A percentile compares a stretch with the other conserved stretches of the same genome.
phyloP scores from a whole-genome alignment of 2,797 vertebrate species.

The Distichodus sexfasciatus region DNA sequence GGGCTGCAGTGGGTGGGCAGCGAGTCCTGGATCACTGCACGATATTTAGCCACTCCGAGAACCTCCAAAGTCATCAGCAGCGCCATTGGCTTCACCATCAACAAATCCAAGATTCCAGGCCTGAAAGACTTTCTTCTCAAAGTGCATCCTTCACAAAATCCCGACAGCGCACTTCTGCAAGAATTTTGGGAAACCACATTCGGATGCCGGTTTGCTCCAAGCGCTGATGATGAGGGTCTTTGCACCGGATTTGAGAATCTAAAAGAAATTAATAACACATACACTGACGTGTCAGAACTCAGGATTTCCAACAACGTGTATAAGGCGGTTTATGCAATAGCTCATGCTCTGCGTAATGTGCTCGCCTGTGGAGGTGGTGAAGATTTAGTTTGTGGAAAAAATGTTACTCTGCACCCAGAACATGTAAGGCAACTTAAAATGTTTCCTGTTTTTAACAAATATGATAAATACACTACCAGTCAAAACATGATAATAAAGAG shows the following conservation, averaged over 20 bases:
- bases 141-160: slow-evolving; percentile 62
- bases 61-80: slow-evolving; percentile 64
- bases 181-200: slow-evolving; percentile 75
- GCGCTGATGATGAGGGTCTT: slow-evolving; percentile 1
- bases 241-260: slow-evolving; percentile 72
- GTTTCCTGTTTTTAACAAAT: too few species aligned
- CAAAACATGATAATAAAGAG: too few species aligned
- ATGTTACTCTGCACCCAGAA: too few species aligned
- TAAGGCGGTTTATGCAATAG: slow-evolving; percentile 72
- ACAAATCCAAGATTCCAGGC: slow-evolving; percentile 65
- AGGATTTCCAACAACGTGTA: slow-evolving; percentile 76
- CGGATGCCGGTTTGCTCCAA: slow-evolving; percentile 62
- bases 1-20: slow-evolving; percentile 76
- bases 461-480: too few species aligned
- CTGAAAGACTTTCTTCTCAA: slow-evolving; percentile 67
- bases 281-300: slow-evolving; percentile 72
- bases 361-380: slow-evolving; percentile 54
- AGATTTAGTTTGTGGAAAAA: not conserved
- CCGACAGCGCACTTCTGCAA: slow-evolving; percentile 59
- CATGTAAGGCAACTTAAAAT: slow-evolving; percentile 55
- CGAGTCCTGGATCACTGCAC: slow-evolving; percentile 76
- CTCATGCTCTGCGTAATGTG: slow-evolving; percentile 63
- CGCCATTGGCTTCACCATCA: slow-evolving; percentile 72
- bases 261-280: slow-evolving; percentile 59
- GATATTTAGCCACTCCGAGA: slow-evolving; percentile 59